Percentiles rank a stretch among this genome's conserved stretches.
phyloP scores from a whole-genome alignment of 2,797 vertebrate species.

The Syngnathus acus region DNA sequence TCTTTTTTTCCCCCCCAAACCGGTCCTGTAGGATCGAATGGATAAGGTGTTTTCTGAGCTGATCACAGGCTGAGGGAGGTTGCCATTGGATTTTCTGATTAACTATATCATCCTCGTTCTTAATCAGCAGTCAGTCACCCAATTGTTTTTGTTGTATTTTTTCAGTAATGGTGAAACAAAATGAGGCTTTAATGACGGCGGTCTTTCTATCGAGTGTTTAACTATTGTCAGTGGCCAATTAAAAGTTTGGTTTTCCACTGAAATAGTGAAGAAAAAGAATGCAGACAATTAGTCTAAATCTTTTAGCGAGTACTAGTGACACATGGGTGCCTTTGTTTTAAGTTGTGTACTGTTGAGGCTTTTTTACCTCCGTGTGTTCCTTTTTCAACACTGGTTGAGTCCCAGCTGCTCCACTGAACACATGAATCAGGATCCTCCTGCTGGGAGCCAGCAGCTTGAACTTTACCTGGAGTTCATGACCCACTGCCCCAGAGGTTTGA shows the following conservation, averaged over 20 bases:
- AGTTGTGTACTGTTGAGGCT: not conserved
- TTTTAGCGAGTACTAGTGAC: too few relatives aligned
- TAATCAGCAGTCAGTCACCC: constrained; percentile 59
- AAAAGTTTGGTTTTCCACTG: constrained; percentile 33
- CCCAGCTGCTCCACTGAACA: not conserved
- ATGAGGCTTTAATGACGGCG: constrained; percentile 58
- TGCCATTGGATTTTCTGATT: constrained; percentile 66
- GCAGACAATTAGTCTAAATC: constrained; percentile 15
- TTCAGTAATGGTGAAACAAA: constrained; percentile 42
- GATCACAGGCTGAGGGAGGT: constrained; percentile 58
- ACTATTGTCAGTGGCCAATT: constrained; percentile 49
- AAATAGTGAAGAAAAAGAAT: constrained; percentile 10
- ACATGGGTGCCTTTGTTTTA: not conserved
- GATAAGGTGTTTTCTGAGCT: constrained; percentile 67
- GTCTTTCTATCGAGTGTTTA: constrained; percentile 57
- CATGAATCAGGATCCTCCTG: constrained; percentile 24
- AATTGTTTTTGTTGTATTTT: constrained; percentile 51
- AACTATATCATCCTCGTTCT: constrained; percentile 71
- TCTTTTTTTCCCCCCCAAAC: constrained; percentile 19
- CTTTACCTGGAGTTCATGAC: constrained; percentile 49
- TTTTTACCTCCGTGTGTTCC: not conserved
- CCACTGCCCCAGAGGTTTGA: constrained; percentile 47
- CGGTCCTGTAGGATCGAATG: constrained; percentile 53
- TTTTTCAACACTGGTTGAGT: constrained; percentile 3
- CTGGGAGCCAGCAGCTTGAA: constrained; percentile 48